Percentiles rank a stretch among this genome's conserved stretches.
phyloP scores from a whole-genome alignment of 2,888 invertebrate species.

The Monoplex corrugatus region DNA sequence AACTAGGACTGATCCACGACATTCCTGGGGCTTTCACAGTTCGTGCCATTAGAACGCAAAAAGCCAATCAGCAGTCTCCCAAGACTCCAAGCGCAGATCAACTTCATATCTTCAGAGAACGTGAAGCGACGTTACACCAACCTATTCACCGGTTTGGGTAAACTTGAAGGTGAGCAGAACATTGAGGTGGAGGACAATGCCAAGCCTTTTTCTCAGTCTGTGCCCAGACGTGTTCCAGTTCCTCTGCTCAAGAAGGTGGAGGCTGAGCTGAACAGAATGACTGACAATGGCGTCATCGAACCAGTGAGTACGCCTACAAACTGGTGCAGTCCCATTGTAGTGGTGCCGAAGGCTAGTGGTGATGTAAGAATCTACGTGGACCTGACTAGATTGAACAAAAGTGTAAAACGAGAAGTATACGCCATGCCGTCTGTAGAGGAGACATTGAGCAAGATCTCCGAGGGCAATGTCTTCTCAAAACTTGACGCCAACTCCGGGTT shows the following conservation, averaged over 20 bases:
- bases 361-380: not conserved
- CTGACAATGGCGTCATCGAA: not conserved
- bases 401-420: not conserved
- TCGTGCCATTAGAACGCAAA: not conserved
- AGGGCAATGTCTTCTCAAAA: slow-evolving; percentile 28
- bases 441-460: slow-evolving; percentile 9
- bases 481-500: slow-evolving; percentile 27
- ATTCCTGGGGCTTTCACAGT: no score
- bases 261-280: not conserved
- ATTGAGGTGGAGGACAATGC: not conserved
- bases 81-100: not conserved
- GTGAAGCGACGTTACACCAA: no score
- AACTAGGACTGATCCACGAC: no score
- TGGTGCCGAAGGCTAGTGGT: slow-evolving; percentile 14
- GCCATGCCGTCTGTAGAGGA: slow-evolving; percentile 19
- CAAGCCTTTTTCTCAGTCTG: not conserved
- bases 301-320: not conserved
- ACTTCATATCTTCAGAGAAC: not conserved
- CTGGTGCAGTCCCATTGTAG: slow-evolving; percentile 27
- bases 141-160: not conserved
- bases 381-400: not conserved
- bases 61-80: not conserved
- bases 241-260: slow-evolving; percentile 15
- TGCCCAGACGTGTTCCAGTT: not conserved
- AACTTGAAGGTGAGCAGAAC: not conserved